Evolutionary conservation across 2,888 invertebrate species (phyloP).

Genomic region (Nomada ruficornis): DNA sequence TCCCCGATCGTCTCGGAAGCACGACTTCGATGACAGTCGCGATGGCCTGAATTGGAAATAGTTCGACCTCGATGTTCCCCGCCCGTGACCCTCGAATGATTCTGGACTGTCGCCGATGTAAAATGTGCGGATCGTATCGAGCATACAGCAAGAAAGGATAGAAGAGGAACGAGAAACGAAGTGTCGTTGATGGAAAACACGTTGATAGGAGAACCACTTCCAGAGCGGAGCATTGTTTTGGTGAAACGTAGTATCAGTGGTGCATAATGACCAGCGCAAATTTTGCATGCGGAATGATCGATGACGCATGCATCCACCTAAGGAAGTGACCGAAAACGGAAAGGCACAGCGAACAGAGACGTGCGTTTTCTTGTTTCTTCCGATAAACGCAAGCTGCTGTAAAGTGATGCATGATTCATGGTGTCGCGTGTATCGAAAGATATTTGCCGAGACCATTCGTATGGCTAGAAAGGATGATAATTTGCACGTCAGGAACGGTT

Average conservation of each 20-base stretch:
- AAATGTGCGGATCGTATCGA: too few species aligned
- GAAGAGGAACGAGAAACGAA: too few species aligned
- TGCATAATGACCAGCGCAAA: conserved; percentile 16
- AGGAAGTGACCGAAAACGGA: conserved; percentile 11
- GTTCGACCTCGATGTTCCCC: too few species aligned
- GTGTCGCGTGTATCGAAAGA: conserved; percentile 32
- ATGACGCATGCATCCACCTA: conserved; percentile 54
- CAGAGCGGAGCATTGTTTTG: neutral
- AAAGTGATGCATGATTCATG: conserved; percentile 31
- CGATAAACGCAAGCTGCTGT: conserved; percentile 18
- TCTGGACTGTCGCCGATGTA: too few species aligned
- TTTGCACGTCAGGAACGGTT: too few species aligned
- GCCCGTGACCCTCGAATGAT: too few species aligned
- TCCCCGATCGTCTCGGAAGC: too few species aligned
- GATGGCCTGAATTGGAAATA: too few species aligned
- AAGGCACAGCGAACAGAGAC: conserved; percentile 14
- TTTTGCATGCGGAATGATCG: conserved; percentile 24
- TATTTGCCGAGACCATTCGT: conserved; percentile 54
- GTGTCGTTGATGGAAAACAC: too few species aligned
- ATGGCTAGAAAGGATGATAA: neutral
- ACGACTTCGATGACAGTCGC: too few species aligned
- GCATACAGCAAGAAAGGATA: neutral
- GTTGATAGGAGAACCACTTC: neutral
- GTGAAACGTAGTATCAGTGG: conserved; percentile 8
- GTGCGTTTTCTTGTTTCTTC: neutral